A percentile compares a stretch with the other conserved stretches of the same genome.
Conservation (phyloP, 1,140 invertebrate genomes). For the Trichonephila inaurata region DNA sequence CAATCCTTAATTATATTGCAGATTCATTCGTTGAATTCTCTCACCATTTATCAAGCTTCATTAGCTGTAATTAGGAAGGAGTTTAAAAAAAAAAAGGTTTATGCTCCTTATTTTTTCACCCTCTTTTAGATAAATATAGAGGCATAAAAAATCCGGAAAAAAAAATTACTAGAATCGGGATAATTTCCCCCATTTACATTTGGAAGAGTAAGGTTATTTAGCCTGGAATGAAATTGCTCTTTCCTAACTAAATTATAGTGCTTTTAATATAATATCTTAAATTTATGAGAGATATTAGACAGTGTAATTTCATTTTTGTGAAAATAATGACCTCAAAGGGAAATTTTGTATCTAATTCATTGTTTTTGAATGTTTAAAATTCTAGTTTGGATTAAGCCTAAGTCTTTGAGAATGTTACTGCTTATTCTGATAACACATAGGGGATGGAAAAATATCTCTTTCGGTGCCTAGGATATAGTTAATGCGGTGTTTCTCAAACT, state of each 20-base stretch:
- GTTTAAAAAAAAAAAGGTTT: constrained; percentile 54
- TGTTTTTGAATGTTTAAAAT: neutral
- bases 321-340: neutral
- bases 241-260: constrained; percentile 45
- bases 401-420: neutral
- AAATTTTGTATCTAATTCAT: neutral
- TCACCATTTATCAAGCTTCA: constrained; percentile 46
- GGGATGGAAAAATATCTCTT: too few species aligned
- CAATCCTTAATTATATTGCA: constrained; percentile 55
- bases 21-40: neutral
- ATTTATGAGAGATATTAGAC: neutral
- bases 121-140: constrained; percentile 22
- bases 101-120: neutral
- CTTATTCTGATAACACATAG: neutral
- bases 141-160: neutral
- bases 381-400: too few species aligned
- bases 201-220: neutral
- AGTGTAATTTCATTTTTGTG: neutral
- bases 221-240: constrained; percentile 11
- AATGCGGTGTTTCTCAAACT: too few species aligned
- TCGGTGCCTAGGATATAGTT: too few species aligned
- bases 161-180: constrained; percentile 10
- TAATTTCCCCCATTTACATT: constrained; percentile 48
- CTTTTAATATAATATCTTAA: constrained; percentile 36
- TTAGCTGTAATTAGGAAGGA: constrained; percentile 55